Conservation (phyloP, 2,888 invertebrate genomes). For the Apamea crenata region DNA sequence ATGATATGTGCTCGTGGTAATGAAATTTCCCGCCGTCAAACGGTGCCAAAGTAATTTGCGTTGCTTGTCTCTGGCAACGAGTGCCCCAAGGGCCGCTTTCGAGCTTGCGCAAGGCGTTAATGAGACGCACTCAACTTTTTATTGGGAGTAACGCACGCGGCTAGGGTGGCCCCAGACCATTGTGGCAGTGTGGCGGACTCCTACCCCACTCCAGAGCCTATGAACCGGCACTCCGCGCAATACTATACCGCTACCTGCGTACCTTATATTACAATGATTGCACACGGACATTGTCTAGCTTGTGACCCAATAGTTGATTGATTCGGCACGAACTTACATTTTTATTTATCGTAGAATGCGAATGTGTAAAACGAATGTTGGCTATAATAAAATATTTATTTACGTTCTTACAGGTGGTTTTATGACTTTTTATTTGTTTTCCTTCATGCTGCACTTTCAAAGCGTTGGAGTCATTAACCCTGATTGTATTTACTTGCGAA, state of each 20-base stretch:
- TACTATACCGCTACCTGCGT: slow-evolving; percentile 24
- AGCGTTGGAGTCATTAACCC: slow-evolving; percentile 79
- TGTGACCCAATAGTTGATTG: slow-evolving; percentile 35
- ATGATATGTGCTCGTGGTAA: slow-evolving; percentile 91
- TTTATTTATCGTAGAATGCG: slow-evolving; percentile 35
- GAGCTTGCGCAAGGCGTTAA: slow-evolving; percentile 89
- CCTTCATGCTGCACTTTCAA: slow-evolving; percentile 72
- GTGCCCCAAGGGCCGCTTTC: slow-evolving; percentile 90
- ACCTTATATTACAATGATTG: slow-evolving; percentile 41
- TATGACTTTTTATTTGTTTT: slow-evolving; percentile 72
- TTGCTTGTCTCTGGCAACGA: slow-evolving; percentile 88
- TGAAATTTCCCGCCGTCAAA: slow-evolving; percentile 91
- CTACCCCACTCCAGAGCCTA: slow-evolving; percentile 26
- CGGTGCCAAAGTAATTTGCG: slow-evolving; percentile 91
- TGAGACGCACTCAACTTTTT: slow-evolving; percentile 85
- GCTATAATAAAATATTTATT: slow-evolving; percentile 66
- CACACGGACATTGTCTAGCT: slow-evolving; percentile 26
- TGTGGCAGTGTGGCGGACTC: slow-evolving; percentile 7
- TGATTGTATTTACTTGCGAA: slow-evolving; percentile 77
- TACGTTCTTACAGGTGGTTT: slow-evolving; percentile 70
- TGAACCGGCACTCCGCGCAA: slow-evolving; percentile 8
- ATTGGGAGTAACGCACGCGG: slow-evolving; percentile 82
- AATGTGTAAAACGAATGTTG: slow-evolving; percentile 45
- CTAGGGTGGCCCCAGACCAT: slow-evolving; percentile 71
- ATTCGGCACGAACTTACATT: slow-evolving; percentile 28